A percentile compares a stretch with the other conserved stretches of the same genome.
These are phyloP conservation scores for Lepidochitona cinerea DNA, from an alignment of 2,888 invertebrate species.

Conservation along the genomic window DNA sequence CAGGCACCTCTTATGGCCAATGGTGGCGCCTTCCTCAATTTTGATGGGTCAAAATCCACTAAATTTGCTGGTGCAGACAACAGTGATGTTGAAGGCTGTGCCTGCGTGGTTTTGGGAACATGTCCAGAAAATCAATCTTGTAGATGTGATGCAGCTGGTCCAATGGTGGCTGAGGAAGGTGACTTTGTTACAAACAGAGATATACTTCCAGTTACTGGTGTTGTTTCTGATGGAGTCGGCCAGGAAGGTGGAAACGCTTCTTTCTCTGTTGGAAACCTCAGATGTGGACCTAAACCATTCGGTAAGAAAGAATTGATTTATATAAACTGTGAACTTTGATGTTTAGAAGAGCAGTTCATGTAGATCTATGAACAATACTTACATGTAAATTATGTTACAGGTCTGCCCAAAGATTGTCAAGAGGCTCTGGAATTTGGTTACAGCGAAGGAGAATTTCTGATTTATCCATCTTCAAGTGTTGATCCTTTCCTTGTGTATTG, in stretches of 20 bases:
- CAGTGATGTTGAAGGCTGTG: conserved; percentile 37
- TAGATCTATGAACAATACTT: too few species aligned
- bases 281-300: conserved; percentile 42
- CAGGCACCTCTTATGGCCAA: background rate
- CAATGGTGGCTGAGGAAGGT: conserved; percentile 30
- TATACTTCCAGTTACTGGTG: conserved; percentile 33
- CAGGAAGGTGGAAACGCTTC: conserved; percentile 22
- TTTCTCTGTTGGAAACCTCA: conserved; percentile 23
- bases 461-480: conserved; percentile 36
- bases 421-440: conserved; percentile 38
- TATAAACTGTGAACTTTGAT: too few species aligned
- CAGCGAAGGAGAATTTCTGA: conserved; percentile 45
- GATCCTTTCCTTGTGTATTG: conserved; percentile 58
- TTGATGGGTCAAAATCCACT: background rate
- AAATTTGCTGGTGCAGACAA: conserved; percentile 10
- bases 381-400: too few species aligned
- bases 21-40: background rate
- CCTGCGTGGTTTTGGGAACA: conserved; percentile 41
- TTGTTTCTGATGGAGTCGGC: conserved; percentile 30
- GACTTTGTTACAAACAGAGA: conserved; percentile 43
- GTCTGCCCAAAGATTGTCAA: conserved; percentile 53
- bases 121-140: conserved; percentile 43
- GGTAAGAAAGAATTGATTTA: conserved; percentile 49
- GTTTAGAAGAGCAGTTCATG: too few species aligned
- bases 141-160: conserved; percentile 47